A percentile compares a stretch with the other conserved stretches of the same genome.
These are phyloP conservation scores for Lamprotornis superbus DNA, from an alignment of 2,113 vertebrate genomes.

Conservation along the genomic window DNA sequence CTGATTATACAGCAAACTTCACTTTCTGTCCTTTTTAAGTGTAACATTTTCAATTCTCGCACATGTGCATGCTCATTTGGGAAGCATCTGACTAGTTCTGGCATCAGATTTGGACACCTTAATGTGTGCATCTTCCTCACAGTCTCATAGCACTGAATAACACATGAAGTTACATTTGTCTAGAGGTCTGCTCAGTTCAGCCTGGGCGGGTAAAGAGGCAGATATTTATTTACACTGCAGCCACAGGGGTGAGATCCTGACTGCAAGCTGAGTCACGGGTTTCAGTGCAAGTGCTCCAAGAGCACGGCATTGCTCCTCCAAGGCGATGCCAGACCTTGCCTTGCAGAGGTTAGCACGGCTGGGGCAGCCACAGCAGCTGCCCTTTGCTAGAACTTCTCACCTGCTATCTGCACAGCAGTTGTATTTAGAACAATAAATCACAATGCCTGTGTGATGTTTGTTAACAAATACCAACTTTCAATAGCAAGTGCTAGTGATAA, in stretches of 20 bases:
- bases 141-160: conserved; percentile 51
- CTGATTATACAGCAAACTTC: conserved; percentile 42
- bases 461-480: background rate
- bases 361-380: background rate
- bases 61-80: conserved; percentile 56
- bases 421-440: background rate
- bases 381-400: background rate
- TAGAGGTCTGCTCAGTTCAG: conserved; percentile 17
- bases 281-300: background rate
- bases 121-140: conserved; percentile 20
- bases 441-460: background rate
- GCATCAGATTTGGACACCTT: conserved; percentile 54
- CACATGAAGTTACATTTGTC: conserved; percentile 34
- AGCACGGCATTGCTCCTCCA: background rate
- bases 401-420: background rate
- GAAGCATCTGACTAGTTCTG: conserved; percentile 58
- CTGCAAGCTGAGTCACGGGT: background rate
- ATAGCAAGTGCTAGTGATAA: background rate
- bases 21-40: conserved; percentile 55
- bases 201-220: background rate
- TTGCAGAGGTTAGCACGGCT: background rate
- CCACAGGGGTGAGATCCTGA: background rate
- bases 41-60: conserved; percentile 47
- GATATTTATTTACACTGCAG: background rate
- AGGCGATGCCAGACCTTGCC: rapidly evolving